A percentile compares a stretch with the other conserved stretches of the same genome.
These are phyloP conservation scores for Crocidura indochinensis DNA, from an alignment of 2,797 vertebrate species.

Conservation along the genomic window DNA sequence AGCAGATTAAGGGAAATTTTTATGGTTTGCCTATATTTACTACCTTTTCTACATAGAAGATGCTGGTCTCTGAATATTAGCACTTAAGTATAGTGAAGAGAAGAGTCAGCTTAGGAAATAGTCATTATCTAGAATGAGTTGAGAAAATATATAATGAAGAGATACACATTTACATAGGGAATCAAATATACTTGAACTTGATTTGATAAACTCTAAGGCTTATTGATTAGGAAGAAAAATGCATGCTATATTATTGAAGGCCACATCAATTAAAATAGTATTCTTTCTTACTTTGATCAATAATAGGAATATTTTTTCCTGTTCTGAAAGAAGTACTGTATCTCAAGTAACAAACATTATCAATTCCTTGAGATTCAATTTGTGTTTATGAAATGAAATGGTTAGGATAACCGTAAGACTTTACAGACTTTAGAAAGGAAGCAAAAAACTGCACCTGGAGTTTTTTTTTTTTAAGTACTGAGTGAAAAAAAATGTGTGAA, in stretches of 20 bases:
- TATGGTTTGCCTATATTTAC: slow-evolving; percentile 12
- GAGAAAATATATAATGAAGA: not conserved
- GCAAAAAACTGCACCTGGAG: not conserved
- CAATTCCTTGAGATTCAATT: not conserved
- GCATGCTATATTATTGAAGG: not conserved
- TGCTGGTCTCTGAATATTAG: not conserved
- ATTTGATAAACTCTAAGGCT: not conserved
- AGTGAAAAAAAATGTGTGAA: not conserved
- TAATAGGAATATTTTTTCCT: not conserved
- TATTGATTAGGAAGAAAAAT: not conserved
- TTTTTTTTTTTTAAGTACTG: not conserved
- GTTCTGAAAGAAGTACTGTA: not conserved
- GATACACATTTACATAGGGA: not conserved
- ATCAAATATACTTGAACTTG: not conserved
- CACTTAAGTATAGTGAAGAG: slow-evolving; percentile 11
- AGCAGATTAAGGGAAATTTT: not conserved
- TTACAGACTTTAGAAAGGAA: not conserved
- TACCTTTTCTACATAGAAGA: not conserved
- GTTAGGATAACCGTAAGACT: not conserved
- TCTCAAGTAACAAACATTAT: not conserved
- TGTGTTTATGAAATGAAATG: not conserved
- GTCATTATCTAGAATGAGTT: not conserved
- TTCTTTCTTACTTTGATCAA: not conserved
- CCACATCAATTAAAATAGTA: not conserved
- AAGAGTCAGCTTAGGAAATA: not conserved